Evolutionary conservation across 1,140 invertebrate genomes (phyloP).

Genomic region (Lasioglossum albipes): DNA sequence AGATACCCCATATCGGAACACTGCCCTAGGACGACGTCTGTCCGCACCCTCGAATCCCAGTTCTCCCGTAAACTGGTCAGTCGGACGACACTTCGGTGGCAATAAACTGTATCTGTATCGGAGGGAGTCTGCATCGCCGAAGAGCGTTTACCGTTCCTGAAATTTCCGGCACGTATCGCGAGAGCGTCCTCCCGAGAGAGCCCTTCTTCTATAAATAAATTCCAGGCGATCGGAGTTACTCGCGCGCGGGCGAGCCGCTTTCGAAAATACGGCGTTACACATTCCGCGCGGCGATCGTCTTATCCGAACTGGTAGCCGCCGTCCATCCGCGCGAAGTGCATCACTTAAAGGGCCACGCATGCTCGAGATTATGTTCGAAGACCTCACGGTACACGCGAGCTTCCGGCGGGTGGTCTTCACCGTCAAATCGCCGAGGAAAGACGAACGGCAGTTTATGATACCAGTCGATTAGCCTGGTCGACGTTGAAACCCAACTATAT

Average conservation of each 20-base stretch:
- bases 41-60: not conserved
- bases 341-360: conserved; percentile 19
- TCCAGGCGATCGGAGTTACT: too few relatives aligned
- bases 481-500: not conserved
- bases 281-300: conserved; percentile 12
- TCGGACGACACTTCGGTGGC: too few relatives aligned
- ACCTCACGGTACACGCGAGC: not conserved
- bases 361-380: too few relatives aligned
- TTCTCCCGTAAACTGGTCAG: not conserved
- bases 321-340: conserved; percentile 16
- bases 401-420: conserved; percentile 36
- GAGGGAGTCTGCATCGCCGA: not conserved
- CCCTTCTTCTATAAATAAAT: too few relatives aligned
- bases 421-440: not conserved
- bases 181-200: too few relatives aligned
- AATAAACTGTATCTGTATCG: not conserved
- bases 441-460: conserved; percentile 8
- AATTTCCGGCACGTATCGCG: not conserved
- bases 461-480: conserved; percentile 19
- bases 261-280: conserved; percentile 2
- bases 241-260: too few relatives aligned
- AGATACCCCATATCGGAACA: too few relatives aligned
- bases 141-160: not conserved
- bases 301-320: conserved; percentile 5
- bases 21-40: too few relatives aligned